These are phyloP conservation scores for Drosophila dives DNA, from an alignment of 2,888 invertebrate species.

Conservation along the genomic window DNA sequence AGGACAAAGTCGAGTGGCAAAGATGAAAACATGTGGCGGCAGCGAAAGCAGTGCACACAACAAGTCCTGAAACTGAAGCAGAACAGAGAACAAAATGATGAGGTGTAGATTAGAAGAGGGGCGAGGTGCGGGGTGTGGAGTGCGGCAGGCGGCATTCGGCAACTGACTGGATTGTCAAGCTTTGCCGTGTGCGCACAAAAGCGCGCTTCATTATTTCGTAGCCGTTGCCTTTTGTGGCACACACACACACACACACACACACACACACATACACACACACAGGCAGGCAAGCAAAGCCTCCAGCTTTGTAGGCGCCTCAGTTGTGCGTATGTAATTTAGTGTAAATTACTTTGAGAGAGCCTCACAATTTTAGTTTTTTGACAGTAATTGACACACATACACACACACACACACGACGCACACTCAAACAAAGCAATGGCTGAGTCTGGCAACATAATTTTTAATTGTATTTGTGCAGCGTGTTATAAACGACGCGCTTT, in stretches of 20 bases:
- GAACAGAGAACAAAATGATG: neutral
- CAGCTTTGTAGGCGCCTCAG: slow-evolving; percentile 46
- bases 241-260: slow-evolving; percentile 11
- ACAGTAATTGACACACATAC: slow-evolving; percentile 50
- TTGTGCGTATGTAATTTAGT: slow-evolving; percentile 74
- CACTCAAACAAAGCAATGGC: slow-evolving; percentile 12
- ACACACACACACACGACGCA: slow-evolving; percentile 18
- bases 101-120: neutral
- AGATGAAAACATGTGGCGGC: slow-evolving; percentile 42
- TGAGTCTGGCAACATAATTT: slow-evolving; percentile 64
- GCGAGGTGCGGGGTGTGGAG: neutral
- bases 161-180: slow-evolving; percentile 32
- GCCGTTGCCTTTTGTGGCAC: slow-evolving; percentile 62
- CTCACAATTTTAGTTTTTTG: slow-evolving; percentile 63
- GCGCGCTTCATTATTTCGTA: slow-evolving; percentile 71
- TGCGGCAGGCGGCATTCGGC: neutral
- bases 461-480: slow-evolving; percentile 70
- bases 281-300: slow-evolving; percentile 17
- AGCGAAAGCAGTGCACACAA: slow-evolving; percentile 32
- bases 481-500: slow-evolving; percentile 55
- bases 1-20: slow-evolving; percentile 35
- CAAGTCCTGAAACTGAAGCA: slow-evolving; percentile 33
- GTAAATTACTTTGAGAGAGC: slow-evolving; percentile 73
- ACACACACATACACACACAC: slow-evolving; percentile 15
- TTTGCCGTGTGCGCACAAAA: slow-evolving; percentile 64